Conservation (phyloP, 1,140 invertebrate genomes). For the Eupeodes corollae region DNA sequence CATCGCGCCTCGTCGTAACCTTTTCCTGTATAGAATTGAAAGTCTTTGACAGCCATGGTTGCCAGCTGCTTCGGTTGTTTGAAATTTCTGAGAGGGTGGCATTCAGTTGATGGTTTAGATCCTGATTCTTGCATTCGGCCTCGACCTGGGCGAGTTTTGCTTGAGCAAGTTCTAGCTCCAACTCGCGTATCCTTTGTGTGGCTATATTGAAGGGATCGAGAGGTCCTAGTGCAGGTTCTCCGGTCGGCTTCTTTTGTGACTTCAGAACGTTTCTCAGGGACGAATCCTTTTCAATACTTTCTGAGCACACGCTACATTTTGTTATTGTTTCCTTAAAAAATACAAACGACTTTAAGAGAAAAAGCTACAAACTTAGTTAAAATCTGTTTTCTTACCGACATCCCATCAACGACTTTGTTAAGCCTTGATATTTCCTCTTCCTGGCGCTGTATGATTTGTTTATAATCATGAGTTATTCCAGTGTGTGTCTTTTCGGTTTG, state of each 20-base stretch:
- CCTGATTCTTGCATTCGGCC: constrained; percentile 93
- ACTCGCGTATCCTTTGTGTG: constrained; percentile 66
- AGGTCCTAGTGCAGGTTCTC: constrained; percentile 26
- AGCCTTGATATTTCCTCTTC: constrained; percentile 69
- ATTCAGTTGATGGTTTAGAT: constrained; percentile 84
- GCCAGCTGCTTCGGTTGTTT: constrained; percentile 58
- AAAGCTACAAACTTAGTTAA: too few species aligned
- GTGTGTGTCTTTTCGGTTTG: constrained; percentile 57
- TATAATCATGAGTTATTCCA: constrained; percentile 82
- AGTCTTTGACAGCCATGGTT: constrained; percentile 85
- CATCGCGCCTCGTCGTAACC: constrained; percentile 25
- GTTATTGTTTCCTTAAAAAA: constrained; percentile 41
- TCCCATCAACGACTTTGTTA: constrained; percentile 44
- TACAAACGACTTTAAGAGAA: background rate
- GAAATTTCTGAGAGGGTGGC: constrained; percentile 66
- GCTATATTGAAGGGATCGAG: constrained; percentile 31
- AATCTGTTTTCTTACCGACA: constrained; percentile 42
- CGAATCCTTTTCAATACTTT: constrained; percentile 24
- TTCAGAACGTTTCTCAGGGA: constrained; percentile 25
- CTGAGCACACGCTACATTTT: constrained; percentile 44
- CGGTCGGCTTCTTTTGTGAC: constrained; percentile 10
- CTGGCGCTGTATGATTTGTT: constrained; percentile 79
- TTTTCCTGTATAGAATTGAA: constrained; percentile 35
- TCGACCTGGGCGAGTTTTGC: constrained; percentile 95
- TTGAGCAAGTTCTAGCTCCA: constrained; percentile 91